Conservation (phyloP, 2,797 vertebrate species). For the Tinamus major region DNA sequence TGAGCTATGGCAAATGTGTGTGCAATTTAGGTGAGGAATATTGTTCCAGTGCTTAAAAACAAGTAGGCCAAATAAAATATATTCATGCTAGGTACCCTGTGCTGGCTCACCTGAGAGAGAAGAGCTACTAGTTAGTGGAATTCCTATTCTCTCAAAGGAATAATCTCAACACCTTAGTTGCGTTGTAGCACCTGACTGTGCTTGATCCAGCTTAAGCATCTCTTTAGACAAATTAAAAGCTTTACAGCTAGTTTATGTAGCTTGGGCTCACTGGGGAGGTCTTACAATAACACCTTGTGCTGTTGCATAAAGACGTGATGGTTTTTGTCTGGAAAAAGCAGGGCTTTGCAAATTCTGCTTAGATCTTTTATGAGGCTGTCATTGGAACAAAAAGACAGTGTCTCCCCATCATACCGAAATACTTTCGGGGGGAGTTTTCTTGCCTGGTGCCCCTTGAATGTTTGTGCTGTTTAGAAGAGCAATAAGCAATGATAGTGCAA, state of each 20-base stretch:
- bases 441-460: not conserved
- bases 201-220: slow-evolving; percentile 57
- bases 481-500: not conserved
- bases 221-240: slow-evolving; percentile 66
- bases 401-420: not conserved
- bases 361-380: not conserved
- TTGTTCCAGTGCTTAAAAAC: not conserved
- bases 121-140: slow-evolving; percentile 2
- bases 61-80: not conserved
- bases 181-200: slow-evolving; percentile 6
- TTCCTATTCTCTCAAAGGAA: slow-evolving; percentile 21
- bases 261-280: slow-evolving; percentile 29
- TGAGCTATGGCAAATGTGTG: not conserved
- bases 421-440: not conserved
- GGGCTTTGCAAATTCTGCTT: slow-evolving; percentile 4
- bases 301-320: slow-evolving; percentile 5
- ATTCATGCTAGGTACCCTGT: not conserved
- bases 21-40: not conserved
- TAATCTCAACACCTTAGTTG: slow-evolving; percentile 35
- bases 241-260: slow-evolving; percentile 36
- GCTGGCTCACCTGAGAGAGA: not conserved
- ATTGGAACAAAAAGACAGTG: not conserved
- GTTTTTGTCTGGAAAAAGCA: not conserved
- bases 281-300: slow-evolving; percentile 14
- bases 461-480: not conserved